Evolutionary conservation across 1,140 invertebrate species (phyloP).

Genomic region (Lepidurus apus): DNA sequence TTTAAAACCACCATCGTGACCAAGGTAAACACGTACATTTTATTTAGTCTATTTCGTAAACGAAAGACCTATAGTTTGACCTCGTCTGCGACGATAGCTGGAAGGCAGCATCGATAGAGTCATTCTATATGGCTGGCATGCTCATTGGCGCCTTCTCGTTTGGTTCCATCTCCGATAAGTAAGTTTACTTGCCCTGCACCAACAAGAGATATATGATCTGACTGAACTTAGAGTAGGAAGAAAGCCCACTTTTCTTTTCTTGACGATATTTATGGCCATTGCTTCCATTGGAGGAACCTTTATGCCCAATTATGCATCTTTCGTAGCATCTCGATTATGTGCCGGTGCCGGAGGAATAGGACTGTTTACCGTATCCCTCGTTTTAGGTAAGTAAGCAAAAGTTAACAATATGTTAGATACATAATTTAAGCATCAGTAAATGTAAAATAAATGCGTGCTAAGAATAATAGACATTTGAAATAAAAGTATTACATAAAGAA

Average conservation of each 20-base stretch:
- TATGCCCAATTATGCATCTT: conserved; percentile 38
- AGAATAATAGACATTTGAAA: no score
- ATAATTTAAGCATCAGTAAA: not conserved
- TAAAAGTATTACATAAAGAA: no score
- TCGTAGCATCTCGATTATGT: conserved; percentile 39
- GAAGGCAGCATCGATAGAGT: conserved; percentile 39
- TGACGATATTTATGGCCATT: conserved; percentile 34
- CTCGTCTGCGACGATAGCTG: conserved; percentile 41
- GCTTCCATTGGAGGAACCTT: conserved; percentile 39
- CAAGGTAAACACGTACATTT: conserved; percentile 12
- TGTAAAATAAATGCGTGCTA: no score
- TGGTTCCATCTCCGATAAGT: conserved; percentile 42
- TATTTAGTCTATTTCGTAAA: conserved; percentile 17
- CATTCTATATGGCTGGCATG: conserved; percentile 44
- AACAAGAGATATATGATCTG: conserved; percentile 27
- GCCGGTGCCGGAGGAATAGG: conserved; percentile 40
- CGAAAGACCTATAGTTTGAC: conserved; percentile 39
- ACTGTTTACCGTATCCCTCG: conserved; percentile 40
- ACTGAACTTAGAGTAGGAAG: conserved; percentile 36
- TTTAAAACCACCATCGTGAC: conserved; percentile 30
- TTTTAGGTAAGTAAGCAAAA: conserved; percentile 38
- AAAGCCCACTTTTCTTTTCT: conserved; percentile 33
- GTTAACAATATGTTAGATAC: not conserved
- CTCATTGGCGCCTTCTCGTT: conserved; percentile 42
- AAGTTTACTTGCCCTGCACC: conserved; percentile 29